Conservation (phyloP, 1,140 invertebrate species). For the Rhizoglyphus robini region DNA sequence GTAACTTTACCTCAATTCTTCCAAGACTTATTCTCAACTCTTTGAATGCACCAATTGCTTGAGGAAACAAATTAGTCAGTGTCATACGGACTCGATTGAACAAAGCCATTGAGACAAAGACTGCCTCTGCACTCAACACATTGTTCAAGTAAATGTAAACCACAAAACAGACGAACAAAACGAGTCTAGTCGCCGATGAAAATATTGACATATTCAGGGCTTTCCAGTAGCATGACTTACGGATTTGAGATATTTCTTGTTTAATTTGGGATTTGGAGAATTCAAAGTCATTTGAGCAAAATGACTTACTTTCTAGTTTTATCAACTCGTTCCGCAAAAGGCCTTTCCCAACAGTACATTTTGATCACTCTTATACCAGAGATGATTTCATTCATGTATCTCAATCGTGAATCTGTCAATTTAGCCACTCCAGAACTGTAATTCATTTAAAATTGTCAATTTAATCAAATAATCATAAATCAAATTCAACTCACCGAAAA, state of each 20-base stretch:
- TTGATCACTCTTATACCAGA: conserved; percentile 71
- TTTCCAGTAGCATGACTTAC: conserved; percentile 48
- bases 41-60: conserved; percentile 43
- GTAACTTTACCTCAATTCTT: conserved; percentile 39
- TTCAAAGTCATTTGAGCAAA: no score
- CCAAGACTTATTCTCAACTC: conserved; percentile 45
- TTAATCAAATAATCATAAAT: no score
- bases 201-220: conserved; percentile 43
- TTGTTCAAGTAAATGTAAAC: conserved; percentile 48
- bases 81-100: conserved; percentile 51
- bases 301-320: conserved; percentile 36
- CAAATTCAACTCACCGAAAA: no score
- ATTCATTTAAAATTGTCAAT: no score
- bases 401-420: conserved; percentile 64
- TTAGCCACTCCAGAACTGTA: conserved; percentile 53
- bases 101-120: conserved; percentile 58
- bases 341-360: conserved; percentile 62
- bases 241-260: conserved; percentile 37
- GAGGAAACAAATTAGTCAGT: conserved; percentile 51
- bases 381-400: conserved; percentile 78
- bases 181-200: conserved; percentile 43
- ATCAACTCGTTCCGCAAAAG: conserved; percentile 51
- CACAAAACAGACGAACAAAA: conserved; percentile 54
- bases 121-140: conserved; percentile 52
- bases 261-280: neutral